Conservation (phyloP, 1,140 invertebrate species). For the Cryptotermes secundus region DNA sequence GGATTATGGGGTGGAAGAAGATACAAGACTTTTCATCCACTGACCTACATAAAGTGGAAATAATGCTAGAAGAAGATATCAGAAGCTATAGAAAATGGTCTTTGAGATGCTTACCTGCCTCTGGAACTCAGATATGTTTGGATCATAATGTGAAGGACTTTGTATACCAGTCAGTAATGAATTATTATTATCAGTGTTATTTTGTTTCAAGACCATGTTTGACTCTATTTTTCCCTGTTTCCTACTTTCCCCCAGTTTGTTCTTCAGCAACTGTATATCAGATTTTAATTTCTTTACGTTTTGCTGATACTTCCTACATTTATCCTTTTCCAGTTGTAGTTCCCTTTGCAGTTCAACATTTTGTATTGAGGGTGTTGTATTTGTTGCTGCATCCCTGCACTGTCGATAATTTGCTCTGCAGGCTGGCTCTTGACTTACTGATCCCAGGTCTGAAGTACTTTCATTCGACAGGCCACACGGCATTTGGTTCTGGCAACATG, state of each 20-base stretch:
- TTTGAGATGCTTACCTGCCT: slow-evolving; percentile 22
- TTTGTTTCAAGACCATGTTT: slow-evolving; percentile 21
- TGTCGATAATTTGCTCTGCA: not conserved
- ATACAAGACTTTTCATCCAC: too few relatives aligned
- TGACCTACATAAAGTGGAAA: too few relatives aligned
- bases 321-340: slow-evolving; percentile 27
- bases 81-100: too few relatives aligned
- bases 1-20: too few relatives aligned
- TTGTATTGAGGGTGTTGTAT: slow-evolving; percentile 16
- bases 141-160: slow-evolving; percentile 25
- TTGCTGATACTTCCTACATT: slow-evolving; percentile 26
- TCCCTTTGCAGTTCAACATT: slow-evolving; percentile 26
- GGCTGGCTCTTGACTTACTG: not conserved
- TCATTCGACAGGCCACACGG: not conserved
- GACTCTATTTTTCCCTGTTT: slow-evolving; percentile 19
- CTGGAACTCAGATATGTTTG: slow-evolving; percentile 23
- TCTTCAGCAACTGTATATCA: slow-evolving; percentile 16
- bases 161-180: not conserved
- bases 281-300: slow-evolving; percentile 26
- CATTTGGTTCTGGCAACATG: not conserved
- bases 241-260: slow-evolving; percentile 13
- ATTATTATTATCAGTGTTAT: slow-evolving; percentile 4
- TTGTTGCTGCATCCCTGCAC: slow-evolving; percentile 30
- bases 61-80: too few relatives aligned
- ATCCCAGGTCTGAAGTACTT: not conserved